phyloP scores from a whole-genome alignment of 64 coral and sea anemone species.

The Astreopora myriophthalma region DNA sequence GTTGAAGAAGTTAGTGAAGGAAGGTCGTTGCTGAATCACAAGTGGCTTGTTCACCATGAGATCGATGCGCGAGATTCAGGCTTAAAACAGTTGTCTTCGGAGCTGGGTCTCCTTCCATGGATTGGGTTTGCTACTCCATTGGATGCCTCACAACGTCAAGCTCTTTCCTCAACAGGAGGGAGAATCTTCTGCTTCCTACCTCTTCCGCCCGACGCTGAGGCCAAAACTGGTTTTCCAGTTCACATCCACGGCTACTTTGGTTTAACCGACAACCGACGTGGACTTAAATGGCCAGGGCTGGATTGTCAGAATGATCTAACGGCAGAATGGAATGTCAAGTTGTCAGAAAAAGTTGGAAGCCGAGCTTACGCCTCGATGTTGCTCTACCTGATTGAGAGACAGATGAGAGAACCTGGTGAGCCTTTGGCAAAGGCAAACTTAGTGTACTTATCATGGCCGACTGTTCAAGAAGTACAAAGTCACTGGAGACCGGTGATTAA shows the following conservation, averaged over 20 bases:
- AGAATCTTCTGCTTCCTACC: conserved; percentile 92
- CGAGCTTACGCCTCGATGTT: conserved; percentile 68
- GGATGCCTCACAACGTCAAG: neutral
- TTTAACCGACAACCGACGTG: conserved; percentile 84
- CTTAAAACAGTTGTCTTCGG: conserved; percentile 43
- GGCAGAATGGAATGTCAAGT: conserved; percentile 82
- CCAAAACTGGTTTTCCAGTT: conserved; percentile 80
- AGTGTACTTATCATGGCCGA: conserved; percentile 73
- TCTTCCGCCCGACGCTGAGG: conserved; percentile 80
- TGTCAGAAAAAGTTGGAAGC: conserved; percentile 58
- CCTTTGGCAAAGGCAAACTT: neutral
- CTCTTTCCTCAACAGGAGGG: conserved; percentile 36
- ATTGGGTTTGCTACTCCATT: conserved; percentile 72
- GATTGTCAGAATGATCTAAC: conserved; percentile 89
- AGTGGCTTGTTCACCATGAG: conserved; percentile 73
- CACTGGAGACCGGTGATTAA: conserved; percentile 66
- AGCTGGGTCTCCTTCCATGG: conserved; percentile 77
- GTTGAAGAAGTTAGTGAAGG: conserved; percentile 22
- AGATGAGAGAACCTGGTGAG: conserved; percentile 26
- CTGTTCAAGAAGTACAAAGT: conserved; percentile 35
- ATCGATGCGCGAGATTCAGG: conserved; percentile 62
- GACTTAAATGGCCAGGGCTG: conserved; percentile 82
- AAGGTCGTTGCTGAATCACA: neutral
- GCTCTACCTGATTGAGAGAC: conserved; percentile 26
- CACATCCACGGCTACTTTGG: conserved; percentile 94